phyloP scores from a whole-genome alignment of 2,113 vertebrate species.

The Phyllopteryx taeniolatus region DNA sequence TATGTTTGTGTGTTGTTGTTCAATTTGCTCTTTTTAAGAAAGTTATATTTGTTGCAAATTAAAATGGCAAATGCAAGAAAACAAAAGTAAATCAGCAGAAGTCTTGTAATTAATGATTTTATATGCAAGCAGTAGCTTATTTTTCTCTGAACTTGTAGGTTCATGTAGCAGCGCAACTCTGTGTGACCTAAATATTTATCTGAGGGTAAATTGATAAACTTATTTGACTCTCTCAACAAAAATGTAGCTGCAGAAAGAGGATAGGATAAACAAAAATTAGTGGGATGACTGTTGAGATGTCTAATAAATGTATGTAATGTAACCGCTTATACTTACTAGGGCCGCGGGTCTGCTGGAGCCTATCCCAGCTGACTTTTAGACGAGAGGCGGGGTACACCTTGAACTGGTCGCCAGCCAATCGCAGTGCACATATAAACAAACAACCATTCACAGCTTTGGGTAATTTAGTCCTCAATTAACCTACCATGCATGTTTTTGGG shows the following conservation, averaged over 20 bases:
- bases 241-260: slow-evolving; percentile 13
- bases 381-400: no score
- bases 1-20: not conserved
- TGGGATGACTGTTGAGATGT: no score
- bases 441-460: no score
- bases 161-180: slow-evolving; percentile 8
- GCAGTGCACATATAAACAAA: no score
- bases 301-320: no score
- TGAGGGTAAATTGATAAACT: slow-evolving; percentile 24
- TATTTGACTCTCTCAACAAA: slow-evolving; percentile 29
- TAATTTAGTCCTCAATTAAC: no score
- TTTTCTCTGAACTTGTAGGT: slow-evolving; percentile 22
- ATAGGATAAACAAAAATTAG: slow-evolving; percentile 9
- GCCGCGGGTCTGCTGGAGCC: no score
- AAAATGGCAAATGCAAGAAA: not conserved
- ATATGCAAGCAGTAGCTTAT: slow-evolving; percentile 17
- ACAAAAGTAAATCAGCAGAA: not conserved
- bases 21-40: not conserved
- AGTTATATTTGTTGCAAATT: no score
- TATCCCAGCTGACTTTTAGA: no score
- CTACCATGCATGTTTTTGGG: no score
- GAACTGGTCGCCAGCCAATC: no score
- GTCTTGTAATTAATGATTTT: slow-evolving; percentile 7
- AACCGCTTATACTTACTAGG: no score
- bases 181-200: slow-evolving; percentile 42